A percentile compares a stretch with the other conserved stretches of the same genome.
These are phyloP conservation scores for Epiblema foenella DNA, from an alignment of 2,888 invertebrate species.

Conservation along the genomic window DNA sequence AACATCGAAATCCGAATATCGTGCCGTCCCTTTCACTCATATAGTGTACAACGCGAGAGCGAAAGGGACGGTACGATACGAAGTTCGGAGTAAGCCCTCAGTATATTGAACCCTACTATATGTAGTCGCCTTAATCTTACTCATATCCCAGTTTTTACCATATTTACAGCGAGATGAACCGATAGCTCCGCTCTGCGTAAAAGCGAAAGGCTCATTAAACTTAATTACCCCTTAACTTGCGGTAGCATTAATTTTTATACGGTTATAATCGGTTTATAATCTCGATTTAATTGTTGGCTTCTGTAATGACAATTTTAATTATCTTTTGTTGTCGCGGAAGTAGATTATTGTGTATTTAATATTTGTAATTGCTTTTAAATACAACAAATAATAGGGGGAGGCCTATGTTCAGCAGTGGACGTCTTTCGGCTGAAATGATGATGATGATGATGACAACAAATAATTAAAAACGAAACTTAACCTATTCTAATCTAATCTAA, in stretches of 20 bases:
- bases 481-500: too few relatives aligned
- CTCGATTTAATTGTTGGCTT: slow-evolving; percentile 2
- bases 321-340: neutral
- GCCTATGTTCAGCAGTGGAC: too few relatives aligned
- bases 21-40: too few relatives aligned
- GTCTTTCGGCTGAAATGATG: too few relatives aligned
- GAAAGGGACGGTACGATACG: too few relatives aligned
- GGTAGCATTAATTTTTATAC: slow-evolving; percentile 19
- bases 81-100: too few relatives aligned
- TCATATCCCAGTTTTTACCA: slow-evolving; percentile 17
- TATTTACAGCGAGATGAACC: slow-evolving; percentile 21
- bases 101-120: slow-evolving; percentile 16
- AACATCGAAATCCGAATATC: too few relatives aligned
- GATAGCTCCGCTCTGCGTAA: slow-evolving; percentile 27
- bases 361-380: neutral
- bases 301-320: slow-evolving; percentile 14
- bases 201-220: slow-evolving; percentile 35
- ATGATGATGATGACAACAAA: too few relatives aligned
- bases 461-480: too few relatives aligned
- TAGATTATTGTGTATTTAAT: neutral
- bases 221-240: slow-evolving; percentile 21
- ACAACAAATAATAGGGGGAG: too few relatives aligned
- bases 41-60: too few relatives aligned
- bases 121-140: neutral
- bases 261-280: slow-evolving; percentile 16